phyloP scores from a whole-genome alignment of 2,797 vertebrate species.

The Acridotheres tristis region DNA sequence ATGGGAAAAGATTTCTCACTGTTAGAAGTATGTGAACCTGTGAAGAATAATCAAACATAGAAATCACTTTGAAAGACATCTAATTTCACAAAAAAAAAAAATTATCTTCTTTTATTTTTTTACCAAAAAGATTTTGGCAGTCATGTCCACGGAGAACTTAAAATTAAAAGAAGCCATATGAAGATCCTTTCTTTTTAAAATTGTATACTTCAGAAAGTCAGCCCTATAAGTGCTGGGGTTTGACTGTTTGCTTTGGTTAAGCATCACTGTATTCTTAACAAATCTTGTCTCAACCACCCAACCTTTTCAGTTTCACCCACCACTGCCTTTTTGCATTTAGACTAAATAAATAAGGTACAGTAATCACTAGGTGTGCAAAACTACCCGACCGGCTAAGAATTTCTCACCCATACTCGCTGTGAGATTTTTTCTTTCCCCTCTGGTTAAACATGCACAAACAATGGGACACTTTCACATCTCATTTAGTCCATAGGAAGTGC shows the following conservation, averaged over 20 bases:
- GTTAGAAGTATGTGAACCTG: not conserved
- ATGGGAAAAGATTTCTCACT: not conserved
- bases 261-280: not conserved
- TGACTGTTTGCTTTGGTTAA: conserved; percentile 31
- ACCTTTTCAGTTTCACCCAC: not conserved
- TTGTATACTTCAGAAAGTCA: not conserved
- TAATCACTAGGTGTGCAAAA: not conserved
- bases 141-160: not conserved
- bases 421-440: not conserved
- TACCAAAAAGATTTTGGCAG: not conserved
- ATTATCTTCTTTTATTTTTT: not conserved
- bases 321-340: not conserved
- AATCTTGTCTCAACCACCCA: not conserved
- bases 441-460: not conserved
- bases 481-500: not conserved
- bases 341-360: not conserved
- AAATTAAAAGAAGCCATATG: not conserved
- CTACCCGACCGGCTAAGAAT: not conserved
- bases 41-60: not conserved
- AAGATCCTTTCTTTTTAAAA: not conserved
- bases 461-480: not conserved
- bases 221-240: not conserved
- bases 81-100: not conserved
- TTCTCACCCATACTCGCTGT: not conserved
- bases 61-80: not conserved